Percentiles rank a stretch among this genome's conserved stretches.
phyloP scores from a whole-genome alignment of 2,113 vertebrate genomes.

The Coptodon rendalli region DNA sequence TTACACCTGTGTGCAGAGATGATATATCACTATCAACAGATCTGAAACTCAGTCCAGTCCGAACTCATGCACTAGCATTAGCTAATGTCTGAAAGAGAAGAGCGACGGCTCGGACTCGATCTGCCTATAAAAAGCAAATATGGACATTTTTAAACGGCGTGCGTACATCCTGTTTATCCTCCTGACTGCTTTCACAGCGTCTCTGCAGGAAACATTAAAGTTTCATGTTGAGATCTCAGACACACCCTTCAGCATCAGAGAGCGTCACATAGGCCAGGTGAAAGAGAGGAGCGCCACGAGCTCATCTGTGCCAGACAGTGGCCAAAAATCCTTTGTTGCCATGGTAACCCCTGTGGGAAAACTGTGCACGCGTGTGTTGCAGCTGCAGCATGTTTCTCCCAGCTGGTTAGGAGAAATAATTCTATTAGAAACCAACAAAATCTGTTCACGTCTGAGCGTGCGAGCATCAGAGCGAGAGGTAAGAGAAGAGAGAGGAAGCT shows the following conservation, averaged over 20 bases:
- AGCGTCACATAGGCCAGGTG: conserved; percentile 4
- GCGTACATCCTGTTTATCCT: background rate
- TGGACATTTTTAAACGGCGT: background rate
- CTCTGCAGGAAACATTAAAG: background rate
- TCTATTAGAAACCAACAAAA: background rate
- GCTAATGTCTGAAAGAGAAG: background rate
- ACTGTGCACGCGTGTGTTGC: background rate
- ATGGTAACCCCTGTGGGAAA: conserved; percentile 16
- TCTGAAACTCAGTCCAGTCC: background rate
- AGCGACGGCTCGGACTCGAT: background rate
- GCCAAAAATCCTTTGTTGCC: conserved; percentile 33
- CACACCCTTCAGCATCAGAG: background rate
- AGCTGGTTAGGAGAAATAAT: background rate
- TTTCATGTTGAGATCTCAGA: background rate
- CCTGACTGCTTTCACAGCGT: background rate
- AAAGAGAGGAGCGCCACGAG: conserved; percentile 2
- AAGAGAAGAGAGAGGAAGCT: background rate
- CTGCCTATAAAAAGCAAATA: background rate
- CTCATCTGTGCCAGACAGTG: conserved; percentile 19
- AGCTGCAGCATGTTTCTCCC: background rate
- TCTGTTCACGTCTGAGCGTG: background rate
- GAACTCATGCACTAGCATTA: accelerated
- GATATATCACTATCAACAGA: accelerated
- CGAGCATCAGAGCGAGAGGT: background rate
- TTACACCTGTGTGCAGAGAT: background rate